Conservation (phyloP, 2,888 invertebrate genomes). For the Andrena minutula region DNA sequence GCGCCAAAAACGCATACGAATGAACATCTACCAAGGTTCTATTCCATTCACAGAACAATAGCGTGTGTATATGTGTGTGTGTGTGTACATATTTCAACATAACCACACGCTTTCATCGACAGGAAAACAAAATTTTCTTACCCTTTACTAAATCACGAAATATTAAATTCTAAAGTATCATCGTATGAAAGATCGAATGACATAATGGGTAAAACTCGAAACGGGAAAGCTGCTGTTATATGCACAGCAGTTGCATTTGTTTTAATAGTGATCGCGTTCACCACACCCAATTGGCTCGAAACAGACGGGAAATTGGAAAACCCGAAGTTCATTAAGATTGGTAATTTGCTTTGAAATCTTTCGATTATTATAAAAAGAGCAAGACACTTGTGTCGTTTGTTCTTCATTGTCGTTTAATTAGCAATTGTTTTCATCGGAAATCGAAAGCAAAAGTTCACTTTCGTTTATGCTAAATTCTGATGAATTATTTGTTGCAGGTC, state of each 20-base stretch:
- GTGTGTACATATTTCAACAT: constrained; percentile 12
- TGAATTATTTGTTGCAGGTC: constrained; percentile 87
- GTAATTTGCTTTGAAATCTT: constrained; percentile 86
- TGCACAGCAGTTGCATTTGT: constrained; percentile 93
- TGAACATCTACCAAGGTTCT: constrained; percentile 22
- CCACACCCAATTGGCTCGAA: constrained; percentile 98
- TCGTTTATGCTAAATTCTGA: neutral
- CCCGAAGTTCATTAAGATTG: constrained; percentile 93
- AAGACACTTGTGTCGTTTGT: neutral
- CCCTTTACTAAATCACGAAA: constrained; percentile 10
- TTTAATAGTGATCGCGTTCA: constrained; percentile 94
- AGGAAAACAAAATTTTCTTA: constrained; percentile 29
- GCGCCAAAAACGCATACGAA: neutral
- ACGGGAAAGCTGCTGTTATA: constrained; percentile 93
- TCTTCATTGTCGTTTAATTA: neutral
- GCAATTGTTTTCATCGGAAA: neutral
- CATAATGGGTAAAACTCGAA: constrained; percentile 88
- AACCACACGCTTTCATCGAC: constrained; percentile 13
- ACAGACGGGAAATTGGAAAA: constrained; percentile 93
- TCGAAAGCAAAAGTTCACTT: neutral
- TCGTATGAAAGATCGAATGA: neutral
- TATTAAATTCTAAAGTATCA: neutral
- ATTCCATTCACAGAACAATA: constrained; percentile 25
- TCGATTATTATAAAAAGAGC: neutral
- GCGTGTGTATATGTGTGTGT: neutral